Percentiles rank a stretch among this genome's conserved stretches.
These are phyloP conservation scores for Lonchura striata DNA, from an alignment of 2,113 vertebrate species.

Conservation along the genomic window DNA sequence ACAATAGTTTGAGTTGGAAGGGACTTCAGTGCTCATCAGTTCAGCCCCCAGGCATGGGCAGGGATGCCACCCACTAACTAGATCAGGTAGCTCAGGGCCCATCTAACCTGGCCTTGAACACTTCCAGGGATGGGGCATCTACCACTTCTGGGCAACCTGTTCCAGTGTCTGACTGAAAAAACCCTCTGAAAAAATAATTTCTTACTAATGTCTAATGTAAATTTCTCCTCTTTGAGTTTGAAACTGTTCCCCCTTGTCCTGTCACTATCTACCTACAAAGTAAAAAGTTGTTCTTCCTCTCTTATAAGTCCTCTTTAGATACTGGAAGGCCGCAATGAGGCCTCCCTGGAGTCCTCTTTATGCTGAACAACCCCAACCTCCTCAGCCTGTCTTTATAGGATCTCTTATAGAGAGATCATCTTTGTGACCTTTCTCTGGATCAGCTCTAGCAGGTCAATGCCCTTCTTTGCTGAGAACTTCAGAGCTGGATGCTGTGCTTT, in stretches of 20 bases:
- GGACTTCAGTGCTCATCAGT: background rate
- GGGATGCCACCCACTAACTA: background rate
- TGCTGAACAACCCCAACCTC: background rate
- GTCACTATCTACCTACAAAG: background rate
- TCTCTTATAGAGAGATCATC: background rate
- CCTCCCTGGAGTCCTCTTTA: background rate
- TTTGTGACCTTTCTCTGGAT: background rate
- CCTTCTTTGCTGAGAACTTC: background rate
- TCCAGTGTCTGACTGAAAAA: background rate
- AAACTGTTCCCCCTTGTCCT: background rate
- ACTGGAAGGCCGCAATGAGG: background rate
- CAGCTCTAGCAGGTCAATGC: background rate
- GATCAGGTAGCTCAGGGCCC: background rate
- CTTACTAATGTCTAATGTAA: background rate
- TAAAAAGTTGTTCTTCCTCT: background rate
- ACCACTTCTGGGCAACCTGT: background rate
- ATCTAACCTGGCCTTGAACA: accelerated
- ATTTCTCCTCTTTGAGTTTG: background rate
- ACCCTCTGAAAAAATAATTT: background rate
- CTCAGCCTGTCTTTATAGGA: background rate
- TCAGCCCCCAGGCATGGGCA: background rate
- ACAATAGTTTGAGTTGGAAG: background rate
- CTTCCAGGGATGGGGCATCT: background rate
- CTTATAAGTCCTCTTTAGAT: background rate
- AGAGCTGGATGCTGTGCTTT: background rate